Evolutionary conservation across 2,113 vertebrate species (phyloP), one percentile per base, ranked within the genome.

Genomic region (Cryptotis parvus): DNA sequence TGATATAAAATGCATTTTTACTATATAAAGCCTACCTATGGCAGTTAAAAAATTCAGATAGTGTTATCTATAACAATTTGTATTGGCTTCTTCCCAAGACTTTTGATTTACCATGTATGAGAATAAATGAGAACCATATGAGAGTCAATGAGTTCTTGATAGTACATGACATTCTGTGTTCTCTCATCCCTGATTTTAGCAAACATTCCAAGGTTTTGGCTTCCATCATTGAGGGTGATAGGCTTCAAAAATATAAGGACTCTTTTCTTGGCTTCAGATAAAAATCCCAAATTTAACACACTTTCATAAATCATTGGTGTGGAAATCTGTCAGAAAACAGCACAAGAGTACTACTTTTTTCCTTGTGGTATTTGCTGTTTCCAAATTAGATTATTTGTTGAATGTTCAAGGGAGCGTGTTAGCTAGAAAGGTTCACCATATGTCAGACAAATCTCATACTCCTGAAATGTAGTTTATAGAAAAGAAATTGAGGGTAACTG

Each of bases 111-210:
- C 89, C 70, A 22, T 93, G 80, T 89, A 93, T 63, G 24, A 96
- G 81, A 91, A 95, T 92, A 95, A 96, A 97, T 95, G 94, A 93
- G 91, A 95, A 95, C 94, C 95, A 96, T 94, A 95, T 95, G 96
- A 96, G 96, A 96, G 86, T 94, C 92, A 96, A 14, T 81, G 94
- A 92, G 93, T 94, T 96, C 91, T 95, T 94, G 92, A 95, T 96
- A 90, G 80, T 93, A 91, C 93, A 95, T 93, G 96, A 96, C 90
- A 95, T 94, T 93, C 89, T 97, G 93, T 95, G 91, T 94, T 95
- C 88, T 93, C 86, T 97, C 94, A 94, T 94, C 63, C 83, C 91
- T 89, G 86, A 93, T 91, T 96, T 94, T 91, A 94, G 83, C 80
- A 94, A 95, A 92, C 93, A 95, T 97, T 95, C 93, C 73, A 93